phyloP scores from a whole-genome alignment of 2,113 vertebrate species.

The Cochlearius cochlearius region DNA sequence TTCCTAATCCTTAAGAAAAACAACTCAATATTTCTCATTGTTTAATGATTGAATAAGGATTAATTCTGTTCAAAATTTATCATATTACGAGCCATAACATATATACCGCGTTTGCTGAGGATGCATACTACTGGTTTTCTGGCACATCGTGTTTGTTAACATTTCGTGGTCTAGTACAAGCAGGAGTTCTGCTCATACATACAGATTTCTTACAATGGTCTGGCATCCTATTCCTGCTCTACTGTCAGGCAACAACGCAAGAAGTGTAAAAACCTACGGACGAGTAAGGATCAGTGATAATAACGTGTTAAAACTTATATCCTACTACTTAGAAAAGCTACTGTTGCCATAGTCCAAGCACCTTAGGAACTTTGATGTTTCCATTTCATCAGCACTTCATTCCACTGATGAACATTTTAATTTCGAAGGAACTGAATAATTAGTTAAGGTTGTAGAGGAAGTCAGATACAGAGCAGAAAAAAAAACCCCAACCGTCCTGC shows the following conservation, averaged over 20 bases:
- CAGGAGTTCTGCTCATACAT: background rate
- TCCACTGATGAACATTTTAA: background rate
- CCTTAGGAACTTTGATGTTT: background rate
- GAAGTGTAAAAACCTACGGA: background rate
- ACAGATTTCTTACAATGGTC: background rate
- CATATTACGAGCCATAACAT: background rate
- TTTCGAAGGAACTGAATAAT: background rate
- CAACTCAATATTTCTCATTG: conserved; percentile 70
- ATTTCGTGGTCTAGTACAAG: background rate
- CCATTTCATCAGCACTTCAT: background rate
- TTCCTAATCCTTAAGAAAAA: conserved; percentile 74
- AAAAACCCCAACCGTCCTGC: fast-evolving
- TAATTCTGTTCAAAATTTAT: conserved; percentile 27
- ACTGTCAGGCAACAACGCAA: background rate
- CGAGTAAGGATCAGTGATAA: background rate
- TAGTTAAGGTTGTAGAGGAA: background rate
- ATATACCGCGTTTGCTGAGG: background rate
- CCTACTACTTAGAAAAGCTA: background rate
- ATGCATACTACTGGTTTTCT: background rate
- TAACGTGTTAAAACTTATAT: background rate
- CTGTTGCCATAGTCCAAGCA: fast-evolving
- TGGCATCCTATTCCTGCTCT: background rate
- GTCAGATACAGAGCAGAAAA: background rate
- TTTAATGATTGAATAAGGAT: conserved; percentile 60
- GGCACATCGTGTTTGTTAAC: background rate